Evolutionary conservation across 2,113 vertebrate genomes (phyloP), one percentile per base, ranked within the genome.

Genomic region (Pipra filicauda): DNA sequence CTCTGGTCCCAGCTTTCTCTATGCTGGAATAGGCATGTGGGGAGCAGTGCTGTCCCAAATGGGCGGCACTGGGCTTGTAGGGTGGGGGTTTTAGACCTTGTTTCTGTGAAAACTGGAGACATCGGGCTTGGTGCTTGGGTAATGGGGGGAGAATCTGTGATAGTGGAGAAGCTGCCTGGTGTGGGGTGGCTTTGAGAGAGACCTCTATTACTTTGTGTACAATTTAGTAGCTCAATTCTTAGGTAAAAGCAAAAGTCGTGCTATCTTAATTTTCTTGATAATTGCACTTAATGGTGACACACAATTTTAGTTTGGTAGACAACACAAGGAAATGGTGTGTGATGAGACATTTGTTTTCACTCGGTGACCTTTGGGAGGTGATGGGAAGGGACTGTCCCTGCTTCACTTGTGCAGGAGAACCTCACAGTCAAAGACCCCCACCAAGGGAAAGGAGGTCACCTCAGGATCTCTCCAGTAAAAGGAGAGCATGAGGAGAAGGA

Each of bases 11-110:
- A 1, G 3, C 35, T 58, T 37, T 31, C n/a, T 19, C 57, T 26
- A 0, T 39, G 41, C 28, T 20, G 31, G 30, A 67, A 14, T 2
- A 6, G 30, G 8, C 13, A 1, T 1, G 14, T 17, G 2, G 2
- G 17, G 27, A 43, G 48, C 9, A 22, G 43, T 4, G 4, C 33
- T 37, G 15, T 20, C 28, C 44, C 19, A n/a, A 31, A 8, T 3
- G 3, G 30, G 43, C 31, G n/a, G 4, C 14, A 4, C 28, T 51
- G 71, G 30, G 22, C 15, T 41, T 30, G 27, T 13, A 3, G 18
- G 24, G 24, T 16, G 43, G 13, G 8, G 4, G 3, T 72, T 88
- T 80, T 51, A 44, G 12, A 19, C 17, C 23, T 67, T 6, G 12
- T 69, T 52, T 48, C 28, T 58, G n/a, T 37, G 73, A 59, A 66